Conservation (phyloP, 2,797 vertebrate species). For the Lagodon rhomboides region DNA sequence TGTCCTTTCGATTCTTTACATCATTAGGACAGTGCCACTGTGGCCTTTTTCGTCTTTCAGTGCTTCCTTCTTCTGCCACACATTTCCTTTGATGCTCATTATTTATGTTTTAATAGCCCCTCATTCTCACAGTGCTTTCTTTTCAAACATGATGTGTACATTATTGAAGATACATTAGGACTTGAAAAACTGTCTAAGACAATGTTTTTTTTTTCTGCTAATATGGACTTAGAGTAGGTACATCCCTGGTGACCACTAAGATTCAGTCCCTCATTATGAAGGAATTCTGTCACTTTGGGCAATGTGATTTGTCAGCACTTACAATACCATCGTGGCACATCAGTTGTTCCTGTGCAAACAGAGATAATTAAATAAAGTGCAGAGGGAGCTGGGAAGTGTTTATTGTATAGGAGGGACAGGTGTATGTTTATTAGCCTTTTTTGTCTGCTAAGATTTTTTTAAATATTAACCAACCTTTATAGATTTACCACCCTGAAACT, state of each 20-base stretch:
- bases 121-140: not conserved
- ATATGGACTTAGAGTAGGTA: constrained; percentile 18
- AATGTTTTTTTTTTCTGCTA: constrained; percentile 26
- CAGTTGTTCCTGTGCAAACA: constrained; percentile 44
- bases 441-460: constrained; percentile 32
- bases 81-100: not conserved
- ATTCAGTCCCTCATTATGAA: constrained; percentile 32
- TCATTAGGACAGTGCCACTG: constrained; percentile 22
- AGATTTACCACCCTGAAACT: not conserved
- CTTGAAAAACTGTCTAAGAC: not conserved
- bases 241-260: constrained; percentile 50
- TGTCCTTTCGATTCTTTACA: constrained; percentile 28
- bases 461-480: constrained; percentile 4
- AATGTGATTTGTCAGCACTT: constrained; percentile 62
- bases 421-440: constrained; percentile 34
- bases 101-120: not conserved
- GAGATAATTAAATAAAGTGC: constrained; percentile 70
- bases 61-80: not conserved
- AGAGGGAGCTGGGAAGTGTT: constrained; percentile 42
- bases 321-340: constrained; percentile 39
- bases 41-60: not conserved
- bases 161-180: not conserved
- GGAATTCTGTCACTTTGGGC: constrained; percentile 48
- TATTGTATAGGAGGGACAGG: constrained; percentile 39
- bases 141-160: not conserved